Base-by-base conservation (phyloP, 2,888 invertebrate species). In the Mythimna impura region DNA sequence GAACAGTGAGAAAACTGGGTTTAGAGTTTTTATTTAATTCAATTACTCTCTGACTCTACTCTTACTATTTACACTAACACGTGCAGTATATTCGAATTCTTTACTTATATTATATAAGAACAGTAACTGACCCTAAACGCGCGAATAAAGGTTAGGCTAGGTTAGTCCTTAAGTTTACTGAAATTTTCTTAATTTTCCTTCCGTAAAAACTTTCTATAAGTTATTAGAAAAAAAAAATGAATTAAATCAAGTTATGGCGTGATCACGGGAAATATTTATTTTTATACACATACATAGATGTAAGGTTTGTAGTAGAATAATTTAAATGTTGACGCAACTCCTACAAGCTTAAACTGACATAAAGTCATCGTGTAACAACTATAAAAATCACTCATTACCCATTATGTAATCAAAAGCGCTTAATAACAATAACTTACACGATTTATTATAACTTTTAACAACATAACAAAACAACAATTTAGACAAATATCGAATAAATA, bases 381-480 rank as follows among this genome's bases (percentile, higher is more conserved):
- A 36, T 58, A 64, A 55, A 80, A 68, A 40, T 63, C 30, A 50
- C 20, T 66, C 62, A 71, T 66, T 74, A 68, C 64, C 47, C 64
- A 70, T 83, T 66, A 72, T 43, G 70, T 52, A 71, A 69, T 34
- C 52, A 71, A 71, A 81, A 12, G 57, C 58, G 71, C 62, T 73
- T 73, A 64, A 82, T 66, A 77, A 68, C 69, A 73, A 64, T 85
- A 76, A 78, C 64, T 2, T 68, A 10, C 2, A 60, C 36, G 62
- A 83, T 83, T 71, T 81, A 84, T 78, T 64, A 14, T 14, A 63
- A 71, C 68, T 70, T 71, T 67, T 57, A 80, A 73, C 66, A 55
- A 69, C 60, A 72, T 57, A 65, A 63, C 71, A 68, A 73, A 66
- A 63, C 63, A 65, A 80, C 60, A 73, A 75, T 71, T 57, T 62